Conservation (phyloP, 2,888 invertebrate species). For the Entomobrya proxima region DNA sequence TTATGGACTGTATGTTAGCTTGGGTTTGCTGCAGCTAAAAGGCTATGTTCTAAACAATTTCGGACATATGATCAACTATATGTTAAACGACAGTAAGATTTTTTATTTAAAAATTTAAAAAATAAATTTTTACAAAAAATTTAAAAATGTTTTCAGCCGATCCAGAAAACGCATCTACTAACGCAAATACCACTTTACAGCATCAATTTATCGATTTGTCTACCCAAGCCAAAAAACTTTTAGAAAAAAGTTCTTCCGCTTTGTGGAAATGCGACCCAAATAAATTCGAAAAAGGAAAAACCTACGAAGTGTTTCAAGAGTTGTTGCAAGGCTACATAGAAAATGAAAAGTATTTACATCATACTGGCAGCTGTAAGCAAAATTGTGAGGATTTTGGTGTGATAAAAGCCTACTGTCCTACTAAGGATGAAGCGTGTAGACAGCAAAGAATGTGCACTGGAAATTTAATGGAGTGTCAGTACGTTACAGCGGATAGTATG, state of each 20-base stretch:
- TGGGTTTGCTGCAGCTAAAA: constrained; percentile 89
- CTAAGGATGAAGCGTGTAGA: constrained; percentile 83
- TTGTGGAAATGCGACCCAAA: constrained; percentile 88
- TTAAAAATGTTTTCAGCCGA: constrained; percentile 34
- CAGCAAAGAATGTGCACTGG: constrained; percentile 85
- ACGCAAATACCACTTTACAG: constrained; percentile 83
- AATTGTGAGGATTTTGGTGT: constrained; percentile 87
- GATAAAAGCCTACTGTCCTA: constrained; percentile 84
- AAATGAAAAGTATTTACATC: constrained; percentile 92
- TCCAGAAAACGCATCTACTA: background rate
- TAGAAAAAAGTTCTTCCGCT: constrained; percentile 84
- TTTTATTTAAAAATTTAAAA: too few species aligned
- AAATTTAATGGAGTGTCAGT: constrained; percentile 81
- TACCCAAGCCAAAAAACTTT: constrained; percentile 82
- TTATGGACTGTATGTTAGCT: constrained; percentile 76
- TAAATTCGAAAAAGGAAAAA: constrained; percentile 82
- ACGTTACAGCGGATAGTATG: constrained; percentile 91
- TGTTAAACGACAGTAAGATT: constrained; percentile 87
- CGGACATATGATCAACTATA: constrained; percentile 88
- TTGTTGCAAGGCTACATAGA: constrained; percentile 89
- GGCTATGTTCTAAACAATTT: constrained; percentile 93
- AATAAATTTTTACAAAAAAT: too few species aligned
- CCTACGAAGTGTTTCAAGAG: constrained; percentile 87
- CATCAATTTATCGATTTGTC: constrained; percentile 83
- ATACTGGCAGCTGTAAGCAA: constrained; percentile 85